Evolutionary conservation across 2,797 vertebrate species (phyloP), one percentile per base, ranked within the genome.

Genomic region (Lophotriccus pileatus): DNA sequence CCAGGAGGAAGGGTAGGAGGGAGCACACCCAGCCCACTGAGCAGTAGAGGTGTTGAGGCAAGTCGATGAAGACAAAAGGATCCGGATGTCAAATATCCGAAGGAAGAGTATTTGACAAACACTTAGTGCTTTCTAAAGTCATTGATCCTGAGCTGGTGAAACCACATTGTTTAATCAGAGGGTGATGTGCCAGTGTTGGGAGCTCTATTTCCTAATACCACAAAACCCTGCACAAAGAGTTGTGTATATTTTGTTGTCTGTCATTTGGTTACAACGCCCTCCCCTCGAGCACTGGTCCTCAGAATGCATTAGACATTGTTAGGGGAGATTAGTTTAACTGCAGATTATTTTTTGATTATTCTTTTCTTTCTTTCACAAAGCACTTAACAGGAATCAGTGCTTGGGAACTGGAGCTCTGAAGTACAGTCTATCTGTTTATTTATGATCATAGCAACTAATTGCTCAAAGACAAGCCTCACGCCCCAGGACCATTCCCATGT

Each of bases 1-100:
- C 80, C 79, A 58, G 3, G 1, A 79, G 44, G 32, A 59, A 28
- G n/a, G 69, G 6, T 7, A 39, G 53, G 20, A 81, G 12, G 39
- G 10, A 93, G 78, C 49, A 60, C 2, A 2, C 44, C 77, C 58
- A 76, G 30, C n/a, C 79, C 24, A 6, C 53, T 22, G 46, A 68
- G 69, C 44, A 49, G 36, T 34, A 80, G 79, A 93, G 62, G 90
- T 80, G 92, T 95, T 84, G 84, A 89, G 93, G 86, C 96, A 95
- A 83, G 90, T 66, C 11, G 0, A 56, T 16, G 52, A 82, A 70
- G 60, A 84, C 70, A 82, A 94, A 94, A 80, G 50, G 32, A 90
- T 91, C 74, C 12, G 52, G 86, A 91, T 67, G 60, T 86, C 36
- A 78, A 83, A 39, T 23, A 89, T 59, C 67, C 3, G 0, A 77